phyloP scores from a whole-genome alignment of 1,140 invertebrate species.

The Cardiocondyla obscurior region DNA sequence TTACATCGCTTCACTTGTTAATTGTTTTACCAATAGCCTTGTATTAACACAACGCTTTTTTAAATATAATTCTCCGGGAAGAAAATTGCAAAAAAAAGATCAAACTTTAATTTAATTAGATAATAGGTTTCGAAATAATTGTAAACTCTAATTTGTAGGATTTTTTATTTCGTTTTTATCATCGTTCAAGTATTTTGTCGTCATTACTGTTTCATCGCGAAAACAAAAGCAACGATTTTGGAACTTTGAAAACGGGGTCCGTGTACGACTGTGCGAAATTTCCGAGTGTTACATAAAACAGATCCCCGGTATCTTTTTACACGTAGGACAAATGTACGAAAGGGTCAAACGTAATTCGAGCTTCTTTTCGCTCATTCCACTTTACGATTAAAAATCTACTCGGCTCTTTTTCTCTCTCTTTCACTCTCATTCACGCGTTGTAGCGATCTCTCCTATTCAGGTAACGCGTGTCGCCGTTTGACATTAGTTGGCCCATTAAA shows the following conservation, averaged over 20 bases:
- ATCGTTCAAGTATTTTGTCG: neutral
- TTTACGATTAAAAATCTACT: neutral
- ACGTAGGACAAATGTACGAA: neutral
- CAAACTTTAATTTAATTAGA: neutral
- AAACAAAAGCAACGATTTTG: neutral
- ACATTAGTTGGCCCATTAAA: constrained; percentile 66
- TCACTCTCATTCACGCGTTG: neutral
- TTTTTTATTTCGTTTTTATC: neutral
- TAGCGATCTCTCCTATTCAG: constrained; percentile 18
- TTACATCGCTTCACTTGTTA: neutral
- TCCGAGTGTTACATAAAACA: constrained; percentile 15
- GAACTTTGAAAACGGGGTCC: neutral
- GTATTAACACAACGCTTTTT: neutral
- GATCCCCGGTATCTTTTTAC: constrained; percentile 4
- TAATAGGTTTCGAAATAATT: neutral
- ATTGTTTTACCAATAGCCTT: neutral
- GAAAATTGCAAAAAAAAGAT: neutral
- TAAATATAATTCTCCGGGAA: neutral
- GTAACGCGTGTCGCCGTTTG: constrained; percentile 44
- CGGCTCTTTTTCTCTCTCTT: constrained; percentile 1
- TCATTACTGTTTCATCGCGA: neutral
- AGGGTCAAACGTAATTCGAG: constrained; percentile 31
- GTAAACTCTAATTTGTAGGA: neutral
- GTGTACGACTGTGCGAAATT: neutral
- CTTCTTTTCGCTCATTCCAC: neutral